Percentiles rank a stretch among this genome's conserved stretches.
These are phyloP conservation scores for Dipodomys spectabilis DNA, from an alignment of 2,113 vertebrate species.

Conservation along the genomic window DNA sequence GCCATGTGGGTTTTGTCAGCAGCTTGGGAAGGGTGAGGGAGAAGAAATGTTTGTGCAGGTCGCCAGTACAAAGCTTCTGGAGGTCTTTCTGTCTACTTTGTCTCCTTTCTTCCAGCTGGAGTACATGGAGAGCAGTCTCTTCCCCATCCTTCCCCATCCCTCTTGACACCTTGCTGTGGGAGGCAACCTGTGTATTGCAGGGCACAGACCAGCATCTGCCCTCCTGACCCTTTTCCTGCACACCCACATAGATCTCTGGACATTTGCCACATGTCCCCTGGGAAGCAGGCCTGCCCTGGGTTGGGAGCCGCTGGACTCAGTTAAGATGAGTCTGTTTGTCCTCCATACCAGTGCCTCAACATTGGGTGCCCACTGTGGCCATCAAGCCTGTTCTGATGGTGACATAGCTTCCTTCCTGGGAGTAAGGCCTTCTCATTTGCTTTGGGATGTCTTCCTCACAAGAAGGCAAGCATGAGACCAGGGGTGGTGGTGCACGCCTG, in stretches of 20 bases:
- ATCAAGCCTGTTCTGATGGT: neutral
- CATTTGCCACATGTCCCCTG: neutral
- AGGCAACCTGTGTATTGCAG: rapidly evolving
- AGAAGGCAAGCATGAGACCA: neutral
- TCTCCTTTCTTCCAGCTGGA: neutral
- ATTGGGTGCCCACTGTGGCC: rapidly evolving
- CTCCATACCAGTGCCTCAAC: rapidly evolving
- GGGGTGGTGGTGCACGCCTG: no score
- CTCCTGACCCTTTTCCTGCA: neutral
- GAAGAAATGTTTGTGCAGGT: neutral
- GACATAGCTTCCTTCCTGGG: neutral
- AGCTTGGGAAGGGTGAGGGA: neutral
- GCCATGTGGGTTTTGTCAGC: conserved; percentile 57
- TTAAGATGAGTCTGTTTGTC: neutral
- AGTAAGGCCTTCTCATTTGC: neutral
- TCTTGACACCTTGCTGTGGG: neutral
- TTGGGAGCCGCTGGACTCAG: neutral
- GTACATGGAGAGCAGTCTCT: neutral
- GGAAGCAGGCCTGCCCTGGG: neutral
- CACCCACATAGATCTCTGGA: neutral
- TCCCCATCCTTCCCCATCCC: no score
- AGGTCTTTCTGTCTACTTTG: neutral
- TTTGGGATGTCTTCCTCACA: neutral
- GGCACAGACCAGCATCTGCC: rapidly evolving
- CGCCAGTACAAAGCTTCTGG: neutral